Base-by-base conservation (phyloP, 2,797 vertebrate species). In the Rhabdomys pumilio region DNA sequence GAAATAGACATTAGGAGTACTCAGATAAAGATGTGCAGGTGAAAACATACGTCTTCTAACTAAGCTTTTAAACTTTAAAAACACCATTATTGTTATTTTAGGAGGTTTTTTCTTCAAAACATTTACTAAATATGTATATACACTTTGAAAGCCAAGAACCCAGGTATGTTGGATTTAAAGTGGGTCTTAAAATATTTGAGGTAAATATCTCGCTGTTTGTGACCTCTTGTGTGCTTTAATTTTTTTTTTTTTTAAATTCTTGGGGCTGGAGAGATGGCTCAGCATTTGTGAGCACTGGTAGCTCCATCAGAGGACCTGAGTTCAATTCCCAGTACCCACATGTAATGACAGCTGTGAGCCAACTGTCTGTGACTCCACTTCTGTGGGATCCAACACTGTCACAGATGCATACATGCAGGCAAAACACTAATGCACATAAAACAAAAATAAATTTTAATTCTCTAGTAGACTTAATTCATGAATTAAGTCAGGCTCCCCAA, bases 1-100 rank as follows among this genome's bases (percentile, higher is more conserved):
- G 98, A 98, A 47, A 87, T 95, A 41, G 99, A 99, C 73, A 90
- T 95, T 47, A 98, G 99, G 97, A 99, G 97, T 97, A 96, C 59
- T 38, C 99, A 99, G 98, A 97, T 99, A 82, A 99, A 98, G 96
- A 98, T 98, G 89, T 99, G 99, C 99, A 99, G 99, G 99, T 99
- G 97, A 98, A 96, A 47, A 53, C 77, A 15, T 12, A 53, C 6
- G 38, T 41, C 85, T 92, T 80, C 4, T 90, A 44, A 85, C 17
- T 76, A 88, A 44, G 14, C 14, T 75, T 92, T 83, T 11, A 22
- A 75, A 81, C 41, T 12, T 89, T 89, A 77, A 81, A 38, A 88
- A 38, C 63, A 6, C 38, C 69, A 0, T 63, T 55, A 57, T 53
- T 81, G n/a, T 29, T 91, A 19, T 82, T 96, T 85, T 77, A 82